Evolutionary conservation across 1,140 invertebrate species (phyloP).

Genomic region (Tetramorium parvispinum): DNA sequence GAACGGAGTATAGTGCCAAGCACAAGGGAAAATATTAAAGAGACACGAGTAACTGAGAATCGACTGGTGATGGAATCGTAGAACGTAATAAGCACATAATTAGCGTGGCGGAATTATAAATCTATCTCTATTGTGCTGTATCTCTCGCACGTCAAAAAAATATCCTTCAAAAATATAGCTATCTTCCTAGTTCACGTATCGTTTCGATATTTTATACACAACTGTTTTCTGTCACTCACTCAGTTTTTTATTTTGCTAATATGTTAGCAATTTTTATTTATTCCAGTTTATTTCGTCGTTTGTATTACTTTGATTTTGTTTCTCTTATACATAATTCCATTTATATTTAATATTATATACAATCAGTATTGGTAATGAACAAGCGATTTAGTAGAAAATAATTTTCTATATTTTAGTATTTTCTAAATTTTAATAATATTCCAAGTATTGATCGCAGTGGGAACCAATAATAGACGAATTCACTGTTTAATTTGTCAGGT

Average conservation of each 20-base stretch:
- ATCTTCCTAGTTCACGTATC: not conserved
- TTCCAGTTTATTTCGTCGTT: not conserved
- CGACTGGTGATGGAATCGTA: conserved; percentile 20
- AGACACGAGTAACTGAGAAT: conserved; percentile 1
- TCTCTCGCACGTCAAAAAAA: not conserved
- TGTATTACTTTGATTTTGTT: not conserved
- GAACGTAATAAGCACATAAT: conserved; percentile 5
- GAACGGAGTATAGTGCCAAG: not conserved
- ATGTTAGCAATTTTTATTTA: not conserved
- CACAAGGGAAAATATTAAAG: conserved; percentile 35
- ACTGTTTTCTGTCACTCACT: not conserved
- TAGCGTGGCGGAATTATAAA: not conserved
- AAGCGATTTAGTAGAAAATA: not conserved
- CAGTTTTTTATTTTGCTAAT: not conserved
- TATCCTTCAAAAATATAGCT: not conserved
- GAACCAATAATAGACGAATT: not conserved
- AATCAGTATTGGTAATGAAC: not conserved
- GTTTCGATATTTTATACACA: not conserved
- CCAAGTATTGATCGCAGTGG: not conserved
- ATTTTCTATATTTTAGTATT: not conserved
- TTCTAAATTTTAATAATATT: not conserved
- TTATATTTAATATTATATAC: not conserved
- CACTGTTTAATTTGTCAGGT: not conserved
- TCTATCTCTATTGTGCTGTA: conserved; percentile 3
- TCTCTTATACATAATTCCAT: not conserved